Percentiles rank a stretch among this genome's conserved stretches.
phyloP scores from a whole-genome alignment of 2,888 invertebrate species.

The Hyalella azteca region DNA sequence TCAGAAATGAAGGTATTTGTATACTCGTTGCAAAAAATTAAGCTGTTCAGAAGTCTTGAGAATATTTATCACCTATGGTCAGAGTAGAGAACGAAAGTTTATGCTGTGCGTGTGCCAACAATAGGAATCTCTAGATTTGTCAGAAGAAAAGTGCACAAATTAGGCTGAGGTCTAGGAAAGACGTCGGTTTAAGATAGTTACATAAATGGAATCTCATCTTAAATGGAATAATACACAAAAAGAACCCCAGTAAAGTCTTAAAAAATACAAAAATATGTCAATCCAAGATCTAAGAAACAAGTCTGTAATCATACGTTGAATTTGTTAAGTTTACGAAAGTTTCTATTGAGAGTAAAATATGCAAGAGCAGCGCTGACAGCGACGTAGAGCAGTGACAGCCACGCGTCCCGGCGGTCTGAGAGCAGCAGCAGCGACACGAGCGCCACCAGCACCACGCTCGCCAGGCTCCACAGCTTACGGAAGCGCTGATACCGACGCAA shows the following conservation, averaged over 20 bases:
- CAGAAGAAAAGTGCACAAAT: no score
- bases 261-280: not conserved
- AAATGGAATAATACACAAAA: not conserved
- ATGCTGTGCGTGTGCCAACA: no score
- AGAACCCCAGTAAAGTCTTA: not conserved
- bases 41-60: no score
- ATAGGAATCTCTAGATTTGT: no score
- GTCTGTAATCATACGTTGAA: not conserved
- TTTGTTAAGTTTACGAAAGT: conserved; percentile 3
- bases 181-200: no score
- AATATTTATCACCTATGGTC: no score
- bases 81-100: no score
- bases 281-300: no score
- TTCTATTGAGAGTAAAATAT: conserved; percentile 8
- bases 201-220: no score
- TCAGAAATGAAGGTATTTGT: no score
- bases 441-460: not conserved
- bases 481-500: not conserved
- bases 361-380: not conserved
- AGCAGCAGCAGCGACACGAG: conserved; percentile 20
- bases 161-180: no score
- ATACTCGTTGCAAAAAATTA: no score
- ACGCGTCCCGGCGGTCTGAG: not conserved
- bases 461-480: conserved; percentile 26
- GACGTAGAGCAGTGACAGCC: not conserved